phyloP scores from a whole-genome alignment of 2,888 invertebrate genomes.

The Tridacna gigas region DNA sequence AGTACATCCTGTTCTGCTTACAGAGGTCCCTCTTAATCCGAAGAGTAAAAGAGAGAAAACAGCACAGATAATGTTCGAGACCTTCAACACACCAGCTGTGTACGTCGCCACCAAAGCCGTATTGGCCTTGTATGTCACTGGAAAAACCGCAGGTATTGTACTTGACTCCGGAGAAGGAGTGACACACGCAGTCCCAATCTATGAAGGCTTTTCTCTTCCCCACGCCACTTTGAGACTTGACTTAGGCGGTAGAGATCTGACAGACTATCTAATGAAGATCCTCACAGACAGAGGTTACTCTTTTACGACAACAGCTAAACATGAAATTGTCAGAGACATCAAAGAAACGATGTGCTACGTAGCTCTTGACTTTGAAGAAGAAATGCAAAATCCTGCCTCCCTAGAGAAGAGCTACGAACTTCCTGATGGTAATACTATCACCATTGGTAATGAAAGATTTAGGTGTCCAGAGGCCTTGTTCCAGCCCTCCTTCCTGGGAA shows the following conservation, averaged over 20 bases:
- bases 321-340: constrained; percentile 88
- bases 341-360: constrained; percentile 60
- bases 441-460: constrained; percentile 81
- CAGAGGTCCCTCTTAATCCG: constrained; percentile 23
- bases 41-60: constrained; percentile 16
- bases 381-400: constrained; percentile 85
- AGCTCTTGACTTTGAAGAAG: constrained; percentile 89
- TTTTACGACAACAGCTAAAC: constrained; percentile 89
- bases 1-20: constrained; percentile 25
- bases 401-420: constrained; percentile 87
- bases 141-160: constrained; percentile 28
- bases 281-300: constrained; percentile 80
- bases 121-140: constrained; percentile 8
- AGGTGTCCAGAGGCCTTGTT: constrained; percentile 79
- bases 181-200: constrained; percentile 79
- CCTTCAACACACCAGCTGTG: constrained; percentile 9
- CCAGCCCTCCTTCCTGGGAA: constrained; percentile 81
- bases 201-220: constrained; percentile 86
- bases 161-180: constrained; percentile 96
- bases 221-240: constrained; percentile 54
- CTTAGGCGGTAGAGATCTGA: constrained; percentile 74
- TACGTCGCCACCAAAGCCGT: constrained; percentile 10
- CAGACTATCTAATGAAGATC: constrained; percentile 86
- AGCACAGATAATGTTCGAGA: constrained; percentile 24
- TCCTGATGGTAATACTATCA: constrained; percentile 71